These are phyloP conservation scores for Naja naja DNA, from an alignment of 2,113 vertebrate genomes.

Conservation along the genomic window DNA sequence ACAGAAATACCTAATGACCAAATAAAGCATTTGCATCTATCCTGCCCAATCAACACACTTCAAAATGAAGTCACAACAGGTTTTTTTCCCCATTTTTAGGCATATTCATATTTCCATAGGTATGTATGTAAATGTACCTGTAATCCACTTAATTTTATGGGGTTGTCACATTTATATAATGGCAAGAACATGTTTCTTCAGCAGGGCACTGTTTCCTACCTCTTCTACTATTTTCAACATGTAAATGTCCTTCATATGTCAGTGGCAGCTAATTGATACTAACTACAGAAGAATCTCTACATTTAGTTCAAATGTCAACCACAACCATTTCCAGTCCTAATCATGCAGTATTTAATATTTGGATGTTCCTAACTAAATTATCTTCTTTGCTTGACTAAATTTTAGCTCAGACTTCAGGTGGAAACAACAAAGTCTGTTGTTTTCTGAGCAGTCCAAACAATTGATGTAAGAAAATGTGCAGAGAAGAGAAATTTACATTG, in stretches of 20 bases:
- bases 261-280: neutral
- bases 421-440: neutral
- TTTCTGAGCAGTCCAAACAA: neutral
- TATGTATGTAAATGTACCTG: neutral
- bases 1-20: too few species aligned
- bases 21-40: too few species aligned
- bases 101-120: neutral
- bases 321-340: neutral
- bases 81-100: too few species aligned
- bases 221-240: neutral
- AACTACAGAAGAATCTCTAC: too few species aligned
- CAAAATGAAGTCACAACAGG: too few species aligned
- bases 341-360: neutral
- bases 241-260: neutral
- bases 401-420: neutral
- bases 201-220: neutral
- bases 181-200: neutral
- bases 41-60: too few species aligned
- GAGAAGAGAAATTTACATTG: too few species aligned
- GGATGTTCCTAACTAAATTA: neutral
- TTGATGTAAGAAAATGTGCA: too few species aligned
- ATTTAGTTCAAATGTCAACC: neutral
- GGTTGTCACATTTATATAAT: neutral
- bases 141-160: neutral
- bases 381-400: neutral